A percentile compares a stretch with the other conserved stretches of the same genome.
Evolutionary conservation across 2,888 invertebrate genomes (phyloP).

Genomic region (Chymomyza caudatula): DNA sequence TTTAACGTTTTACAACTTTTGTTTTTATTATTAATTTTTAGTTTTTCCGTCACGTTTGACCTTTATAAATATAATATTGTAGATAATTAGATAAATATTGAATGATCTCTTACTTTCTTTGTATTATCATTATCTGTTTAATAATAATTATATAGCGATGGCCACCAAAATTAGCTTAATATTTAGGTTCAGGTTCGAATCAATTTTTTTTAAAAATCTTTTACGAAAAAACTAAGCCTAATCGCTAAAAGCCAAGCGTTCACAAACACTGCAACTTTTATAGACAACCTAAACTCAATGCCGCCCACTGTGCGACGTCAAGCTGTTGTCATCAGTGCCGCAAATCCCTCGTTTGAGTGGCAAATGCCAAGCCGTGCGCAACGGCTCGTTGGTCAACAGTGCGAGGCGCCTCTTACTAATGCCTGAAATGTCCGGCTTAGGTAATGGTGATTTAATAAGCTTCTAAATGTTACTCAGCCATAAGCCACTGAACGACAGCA

Average conservation of each 20-base stretch:
- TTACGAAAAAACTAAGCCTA: background rate
- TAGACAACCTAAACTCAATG: background rate
- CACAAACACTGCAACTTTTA: background rate
- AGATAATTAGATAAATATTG: too few relatives aligned
- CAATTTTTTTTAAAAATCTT: too few relatives aligned
- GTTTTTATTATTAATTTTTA: too few relatives aligned
- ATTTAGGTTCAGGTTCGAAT: too few relatives aligned
- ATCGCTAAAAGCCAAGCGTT: too few relatives aligned
- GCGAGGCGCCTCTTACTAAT: conserved; percentile 1
- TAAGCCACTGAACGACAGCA: background rate
- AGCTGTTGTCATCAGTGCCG: conserved; percentile 70
- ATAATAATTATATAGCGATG: too few relatives aligned
- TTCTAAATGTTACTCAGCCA: conserved; percentile 44
- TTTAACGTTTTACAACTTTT: too few relatives aligned
- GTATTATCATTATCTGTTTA: too few relatives aligned
- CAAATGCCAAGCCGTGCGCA: conserved; percentile 54
- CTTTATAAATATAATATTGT: too few relatives aligned
- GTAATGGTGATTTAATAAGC: conserved; percentile 72
- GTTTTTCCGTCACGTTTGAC: too few relatives aligned
- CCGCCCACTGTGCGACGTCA: conserved; percentile 40
- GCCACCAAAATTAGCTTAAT: too few relatives aligned
- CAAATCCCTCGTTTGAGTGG: conserved; percentile 72
- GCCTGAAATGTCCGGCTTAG: conserved; percentile 63
- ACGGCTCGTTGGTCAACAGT: conserved; percentile 1
- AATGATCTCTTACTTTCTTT: too few relatives aligned